These are phyloP conservation scores for Chroicocephalus ridibundus DNA, from an alignment of 2,113 vertebrate genomes.

Conservation along the genomic window DNA sequence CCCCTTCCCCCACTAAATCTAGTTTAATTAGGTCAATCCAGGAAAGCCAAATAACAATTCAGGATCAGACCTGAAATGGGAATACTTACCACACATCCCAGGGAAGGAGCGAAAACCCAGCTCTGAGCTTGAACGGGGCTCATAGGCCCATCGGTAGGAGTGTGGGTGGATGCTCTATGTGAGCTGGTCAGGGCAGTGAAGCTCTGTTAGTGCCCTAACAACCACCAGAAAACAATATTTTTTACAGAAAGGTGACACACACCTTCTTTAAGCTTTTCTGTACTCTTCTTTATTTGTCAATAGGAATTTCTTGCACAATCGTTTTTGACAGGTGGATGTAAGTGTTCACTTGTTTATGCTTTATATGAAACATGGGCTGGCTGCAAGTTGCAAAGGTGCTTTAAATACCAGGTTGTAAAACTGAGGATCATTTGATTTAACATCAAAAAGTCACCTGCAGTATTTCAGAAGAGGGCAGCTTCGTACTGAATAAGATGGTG, in stretches of 20 bases:
- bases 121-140: not conserved
- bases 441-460: not conserved
- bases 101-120: not conserved
- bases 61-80: not conserved
- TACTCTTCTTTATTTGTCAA: not conserved
- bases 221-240: not conserved
- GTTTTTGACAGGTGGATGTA: not conserved
- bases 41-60: not conserved
- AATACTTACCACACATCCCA: not conserved
- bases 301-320: not conserved
- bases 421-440: not conserved
- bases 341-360: not conserved
- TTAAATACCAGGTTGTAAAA: not conserved
- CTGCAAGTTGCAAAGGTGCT: not conserved
- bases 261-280: not conserved
- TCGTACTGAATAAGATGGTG: not conserved
- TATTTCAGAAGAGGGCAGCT: not conserved
- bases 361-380: not conserved
- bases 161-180: not conserved
- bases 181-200: not conserved
- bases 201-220: not conserved
- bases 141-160: too few species aligned
- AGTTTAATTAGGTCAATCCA: not conserved
- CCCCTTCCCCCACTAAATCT: not conserved
- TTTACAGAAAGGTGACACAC: not conserved